Evolutionary conservation across 2,888 invertebrate genomes (phyloP).

Genomic region (Conops quadrifasciatus): DNA sequence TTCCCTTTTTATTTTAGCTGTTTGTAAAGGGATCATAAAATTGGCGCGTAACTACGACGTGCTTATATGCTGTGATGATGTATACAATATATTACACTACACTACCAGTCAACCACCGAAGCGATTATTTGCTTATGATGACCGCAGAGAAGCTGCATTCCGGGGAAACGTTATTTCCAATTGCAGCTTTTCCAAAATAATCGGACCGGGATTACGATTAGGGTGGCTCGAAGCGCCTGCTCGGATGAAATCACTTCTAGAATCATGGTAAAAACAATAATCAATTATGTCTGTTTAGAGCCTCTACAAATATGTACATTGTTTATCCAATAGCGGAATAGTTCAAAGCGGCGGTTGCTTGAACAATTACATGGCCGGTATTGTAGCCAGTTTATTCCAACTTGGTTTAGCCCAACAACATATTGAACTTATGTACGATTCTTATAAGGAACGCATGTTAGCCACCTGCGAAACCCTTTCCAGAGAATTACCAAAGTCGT

Average conservation of each 20-base stretch:
- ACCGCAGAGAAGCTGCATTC: constrained; percentile 59
- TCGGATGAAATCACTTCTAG: constrained; percentile 61
- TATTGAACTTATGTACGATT: constrained; percentile 60
- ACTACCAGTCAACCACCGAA: constrained; percentile 63
- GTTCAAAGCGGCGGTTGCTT: constrained; percentile 70
- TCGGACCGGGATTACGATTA: constrained; percentile 71
- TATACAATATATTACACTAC: constrained; percentile 71
- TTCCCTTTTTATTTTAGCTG: constrained; percentile 54
- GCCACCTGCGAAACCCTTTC: constrained; percentile 64
- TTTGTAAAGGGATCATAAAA: constrained; percentile 63
- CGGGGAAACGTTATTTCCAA: constrained; percentile 71
- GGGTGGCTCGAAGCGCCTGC: constrained; percentile 73
- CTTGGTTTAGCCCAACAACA: constrained; percentile 67
- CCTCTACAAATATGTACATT: neutral
- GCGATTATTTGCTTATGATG: constrained; percentile 69
- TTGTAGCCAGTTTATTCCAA: constrained; percentile 68
- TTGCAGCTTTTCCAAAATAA: constrained; percentile 72
- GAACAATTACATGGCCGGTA: constrained; percentile 70
- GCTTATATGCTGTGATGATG: constrained; percentile 70
- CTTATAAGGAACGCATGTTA: constrained; percentile 66
- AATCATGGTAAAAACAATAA: constrained; percentile 55
- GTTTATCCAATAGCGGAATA: constrained; percentile 49
- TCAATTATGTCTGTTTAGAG: no score
- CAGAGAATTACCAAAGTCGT: constrained; percentile 63
- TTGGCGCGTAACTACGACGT: constrained; percentile 66